These are phyloP conservation scores for Cyprinodon variegatus DNA, from an alignment of 2,113 vertebrate species.

Conservation along the genomic window DNA sequence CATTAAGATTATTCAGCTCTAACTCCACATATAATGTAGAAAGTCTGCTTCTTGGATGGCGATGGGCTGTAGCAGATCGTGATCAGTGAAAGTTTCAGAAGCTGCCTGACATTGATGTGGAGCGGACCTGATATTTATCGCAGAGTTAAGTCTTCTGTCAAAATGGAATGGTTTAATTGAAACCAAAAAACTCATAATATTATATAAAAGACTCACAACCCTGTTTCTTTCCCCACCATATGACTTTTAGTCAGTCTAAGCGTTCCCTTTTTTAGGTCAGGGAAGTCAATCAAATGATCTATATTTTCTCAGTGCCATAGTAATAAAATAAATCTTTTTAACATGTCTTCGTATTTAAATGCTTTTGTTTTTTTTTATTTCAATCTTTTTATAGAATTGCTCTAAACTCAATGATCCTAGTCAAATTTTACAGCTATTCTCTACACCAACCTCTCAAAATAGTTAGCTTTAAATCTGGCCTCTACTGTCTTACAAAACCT, in stretches of 20 bases:
- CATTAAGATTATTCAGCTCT: neutral
- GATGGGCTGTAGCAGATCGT: neutral
- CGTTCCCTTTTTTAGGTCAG: too few relatives aligned
- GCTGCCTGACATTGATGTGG: conserved; percentile 32
- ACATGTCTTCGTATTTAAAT: too few relatives aligned
- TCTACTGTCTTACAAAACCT: too few relatives aligned
- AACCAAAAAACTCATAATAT: neutral
- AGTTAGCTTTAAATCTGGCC: neutral
- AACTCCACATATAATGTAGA: too few relatives aligned
- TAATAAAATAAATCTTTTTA: neutral
- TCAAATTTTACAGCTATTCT: neutral
- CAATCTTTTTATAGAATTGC: neutral
- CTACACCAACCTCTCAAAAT: neutral
- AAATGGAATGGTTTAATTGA: too few relatives aligned
- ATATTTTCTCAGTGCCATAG: neutral
- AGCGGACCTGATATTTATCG: neutral
- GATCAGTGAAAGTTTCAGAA: conserved; percentile 11
- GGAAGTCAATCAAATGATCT: neutral
- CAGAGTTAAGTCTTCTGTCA: neutral
- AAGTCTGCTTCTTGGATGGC: too few relatives aligned
- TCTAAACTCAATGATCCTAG: neutral
- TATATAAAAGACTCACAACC: neutral
- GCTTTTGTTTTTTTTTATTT: too few relatives aligned
- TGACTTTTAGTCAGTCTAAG: too few relatives aligned
- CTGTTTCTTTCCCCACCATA: neutral